phyloP scores from a whole-genome alignment of 2,797 vertebrate genomes.

The Gymnoscopelus braueri region DNA sequence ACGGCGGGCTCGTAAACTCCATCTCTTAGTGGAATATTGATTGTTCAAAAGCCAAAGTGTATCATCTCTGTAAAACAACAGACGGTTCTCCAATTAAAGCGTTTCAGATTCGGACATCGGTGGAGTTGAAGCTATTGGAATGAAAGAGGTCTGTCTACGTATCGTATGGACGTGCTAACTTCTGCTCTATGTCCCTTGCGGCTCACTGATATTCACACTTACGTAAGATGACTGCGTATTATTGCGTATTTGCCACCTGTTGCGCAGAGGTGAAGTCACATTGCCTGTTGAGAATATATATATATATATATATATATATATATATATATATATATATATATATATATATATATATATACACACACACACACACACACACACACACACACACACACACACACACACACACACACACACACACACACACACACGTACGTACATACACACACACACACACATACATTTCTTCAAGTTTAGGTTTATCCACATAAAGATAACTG shows the following conservation, averaged over 20 bases:
- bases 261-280: slow-evolving; percentile 60
- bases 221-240: slow-evolving; percentile 79
- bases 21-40: too few species aligned
- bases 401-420: too few species aligned
- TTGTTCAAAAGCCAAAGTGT: slow-evolving; percentile 23
- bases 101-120: not conserved
- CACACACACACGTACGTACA: too few species aligned
- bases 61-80: not conserved
- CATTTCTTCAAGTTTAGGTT: too few species aligned
- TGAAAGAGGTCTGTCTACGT: not conserved
- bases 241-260: slow-evolving; percentile 64
- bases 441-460: too few species aligned
- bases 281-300: slow-evolving; percentile 11
- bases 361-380: too few species aligned
- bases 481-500: too few species aligned
- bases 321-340: too few species aligned
- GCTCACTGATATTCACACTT: slow-evolving; percentile 58
- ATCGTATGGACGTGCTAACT: not conserved
- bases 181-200: slow-evolving; percentile 31
- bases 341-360: too few species aligned
- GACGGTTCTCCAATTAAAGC: not conserved
- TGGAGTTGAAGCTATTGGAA: not conserved
- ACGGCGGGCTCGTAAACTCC: too few species aligned
- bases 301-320: too few species aligned
- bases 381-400: too few species aligned